A percentile compares a stretch with the other conserved stretches of the same genome.
These are phyloP conservation scores for cattle (Bos taurus) DNA, from an alignment of 2,113 vertebrate species.

Conservation along the genomic window DNA sequence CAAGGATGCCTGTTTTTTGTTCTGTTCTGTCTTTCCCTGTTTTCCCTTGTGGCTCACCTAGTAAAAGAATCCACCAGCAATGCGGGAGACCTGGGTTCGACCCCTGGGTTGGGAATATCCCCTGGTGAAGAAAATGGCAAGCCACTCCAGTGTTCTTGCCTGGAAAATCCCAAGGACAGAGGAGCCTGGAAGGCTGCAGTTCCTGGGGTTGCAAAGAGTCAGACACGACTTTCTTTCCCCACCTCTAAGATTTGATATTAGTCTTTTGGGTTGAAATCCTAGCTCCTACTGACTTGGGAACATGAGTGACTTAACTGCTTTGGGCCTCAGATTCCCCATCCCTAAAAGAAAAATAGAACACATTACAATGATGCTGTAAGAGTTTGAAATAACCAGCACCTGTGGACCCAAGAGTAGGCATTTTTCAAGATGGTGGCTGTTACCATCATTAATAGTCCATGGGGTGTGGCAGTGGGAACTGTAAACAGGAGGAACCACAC, in stretches of 20 bases:
- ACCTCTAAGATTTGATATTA: neutral
- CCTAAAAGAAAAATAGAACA: neutral
- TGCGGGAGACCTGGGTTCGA: neutral
- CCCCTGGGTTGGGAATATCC: neutral
- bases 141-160: neutral
- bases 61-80: neutral
- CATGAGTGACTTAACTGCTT: neutral
- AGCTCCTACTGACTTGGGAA: neutral
- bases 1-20: neutral
- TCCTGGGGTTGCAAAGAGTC: neutral
- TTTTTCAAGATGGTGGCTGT: neutral
- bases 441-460: neutral
- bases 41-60: neutral
- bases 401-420: no score
- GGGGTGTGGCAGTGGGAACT: neutral
- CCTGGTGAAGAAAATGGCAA: neutral
- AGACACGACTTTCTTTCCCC: neutral
- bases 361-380: neutral
- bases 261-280: neutral
- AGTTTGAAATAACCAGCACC: neutral
- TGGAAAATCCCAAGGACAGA: neutral
- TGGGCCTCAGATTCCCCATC: neutral
- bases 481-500: neutral
- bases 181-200: neutral
- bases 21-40: neutral